phyloP scores from a whole-genome alignment of 2,113 vertebrate species.

The Malurus alboscapulatus region DNA sequence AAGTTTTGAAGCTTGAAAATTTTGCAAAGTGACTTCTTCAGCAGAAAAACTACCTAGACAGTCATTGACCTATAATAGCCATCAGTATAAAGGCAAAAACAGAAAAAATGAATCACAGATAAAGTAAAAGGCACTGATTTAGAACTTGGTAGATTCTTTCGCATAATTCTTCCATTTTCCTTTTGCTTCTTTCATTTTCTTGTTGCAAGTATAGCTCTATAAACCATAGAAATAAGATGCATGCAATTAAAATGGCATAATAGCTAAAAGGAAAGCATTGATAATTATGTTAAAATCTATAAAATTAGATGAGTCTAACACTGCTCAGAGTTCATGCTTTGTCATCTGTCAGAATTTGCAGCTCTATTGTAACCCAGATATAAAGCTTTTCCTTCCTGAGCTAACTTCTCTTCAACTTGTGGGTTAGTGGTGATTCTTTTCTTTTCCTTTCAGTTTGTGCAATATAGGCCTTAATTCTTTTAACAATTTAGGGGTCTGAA shows the following conservation, averaged over 20 bases:
- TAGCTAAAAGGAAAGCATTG: conserved; percentile 74
- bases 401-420: conserved; percentile 23
- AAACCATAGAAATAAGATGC: conserved; percentile 73
- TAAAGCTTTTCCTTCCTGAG: conserved; percentile 34
- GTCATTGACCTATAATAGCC: background rate
- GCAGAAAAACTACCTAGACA: conserved; percentile 22
- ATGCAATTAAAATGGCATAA: conserved; percentile 76
- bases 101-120: conserved; percentile 64
- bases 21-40: conserved; percentile 25
- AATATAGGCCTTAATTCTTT: background rate
- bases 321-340: conserved; percentile 49
- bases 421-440: background rate
- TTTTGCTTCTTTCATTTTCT: conserved; percentile 71
- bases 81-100: conserved; percentile 38
- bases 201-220: conserved; percentile 70
- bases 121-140: conserved; percentile 70
- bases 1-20: background rate
- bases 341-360: conserved; percentile 62
- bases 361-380: conserved; percentile 37
- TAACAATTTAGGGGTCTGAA: background rate
- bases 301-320: conserved; percentile 58
- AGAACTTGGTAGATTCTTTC: conserved; percentile 71
- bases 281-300: conserved; percentile 80
- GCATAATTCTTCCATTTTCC: conserved; percentile 80
- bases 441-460: background rate